Percentiles rank a stretch among this genome's conserved stretches.
Evolutionary conservation across 2,888 invertebrate species (phyloP).

Genomic region (Acronicta leporina): DNA sequence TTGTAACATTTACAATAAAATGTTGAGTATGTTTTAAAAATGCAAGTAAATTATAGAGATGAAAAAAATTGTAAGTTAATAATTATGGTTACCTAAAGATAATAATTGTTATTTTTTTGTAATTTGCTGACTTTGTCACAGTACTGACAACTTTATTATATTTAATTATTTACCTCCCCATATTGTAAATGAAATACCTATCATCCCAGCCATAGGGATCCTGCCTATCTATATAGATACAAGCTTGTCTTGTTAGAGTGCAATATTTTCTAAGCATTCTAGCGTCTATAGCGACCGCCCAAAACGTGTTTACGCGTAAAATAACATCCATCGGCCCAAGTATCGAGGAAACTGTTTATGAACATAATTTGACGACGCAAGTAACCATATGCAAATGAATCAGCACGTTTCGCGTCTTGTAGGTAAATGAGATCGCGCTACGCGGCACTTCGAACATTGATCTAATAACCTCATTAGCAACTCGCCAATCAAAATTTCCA

Average conservation of each 20-base stretch:
- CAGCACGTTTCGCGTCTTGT: slow-evolving; percentile 85
- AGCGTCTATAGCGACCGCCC: slow-evolving; percentile 26
- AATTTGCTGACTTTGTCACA: too few species aligned
- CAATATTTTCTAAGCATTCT: slow-evolving; percentile 11
- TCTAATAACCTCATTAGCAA: slow-evolving; percentile 85
- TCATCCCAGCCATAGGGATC: neutral
- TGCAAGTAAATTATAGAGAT: neutral
- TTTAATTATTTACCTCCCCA: neutral
- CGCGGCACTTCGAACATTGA: slow-evolving; percentile 85
- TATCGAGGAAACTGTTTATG: slow-evolving; percentile 42
- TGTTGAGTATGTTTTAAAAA: too few species aligned
- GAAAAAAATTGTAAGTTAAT: slow-evolving; percentile 8
- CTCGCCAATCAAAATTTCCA: slow-evolving; percentile 63
- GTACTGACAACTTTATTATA: too few species aligned
- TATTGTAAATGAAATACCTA: neutral
- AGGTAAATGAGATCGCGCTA: slow-evolving; percentile 80
- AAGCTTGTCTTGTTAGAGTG: neutral
- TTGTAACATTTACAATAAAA: too few species aligned
- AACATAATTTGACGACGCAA: slow-evolving; percentile 51
- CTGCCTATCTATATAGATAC: neutral
- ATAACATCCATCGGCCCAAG: slow-evolving; percentile 37
- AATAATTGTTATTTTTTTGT: too few species aligned
- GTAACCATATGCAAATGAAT: slow-evolving; percentile 86
- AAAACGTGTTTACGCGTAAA: slow-evolving; percentile 44
- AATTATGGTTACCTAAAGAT: neutral